These are phyloP conservation scores for Discoglossus pictus DNA, from an alignment of 2,797 vertebrate genomes.

Conservation along the genomic window DNA sequence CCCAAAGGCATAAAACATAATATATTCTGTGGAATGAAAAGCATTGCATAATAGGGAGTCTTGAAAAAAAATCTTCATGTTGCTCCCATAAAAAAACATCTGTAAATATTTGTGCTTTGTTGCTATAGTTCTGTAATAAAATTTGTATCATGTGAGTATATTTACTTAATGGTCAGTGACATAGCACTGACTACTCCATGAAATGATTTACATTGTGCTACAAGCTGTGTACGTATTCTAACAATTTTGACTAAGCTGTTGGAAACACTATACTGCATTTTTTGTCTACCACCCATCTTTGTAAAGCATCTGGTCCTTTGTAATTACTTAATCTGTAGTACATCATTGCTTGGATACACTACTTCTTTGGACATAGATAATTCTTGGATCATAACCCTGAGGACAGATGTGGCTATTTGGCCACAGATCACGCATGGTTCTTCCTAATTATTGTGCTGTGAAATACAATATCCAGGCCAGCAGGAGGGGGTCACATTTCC, in stretches of 20 bases:
- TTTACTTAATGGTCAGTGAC: constrained; percentile 32
- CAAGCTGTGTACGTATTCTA: constrained; percentile 20
- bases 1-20: too few relatives aligned
- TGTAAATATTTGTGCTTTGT: constrained; percentile 45
- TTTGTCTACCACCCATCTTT: constrained; percentile 39
- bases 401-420: constrained; percentile 44
- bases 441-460: not conserved
- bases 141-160: constrained; percentile 28
- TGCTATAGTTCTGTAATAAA: constrained; percentile 39
- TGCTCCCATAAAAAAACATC: constrained; percentile 26
- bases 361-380: constrained; percentile 24
- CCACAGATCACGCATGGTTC: not conserved
- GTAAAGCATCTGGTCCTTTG: constrained; percentile 33
- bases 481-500: too few relatives aligned
- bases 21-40: constrained; percentile 10
- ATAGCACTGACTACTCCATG: constrained; percentile 12
- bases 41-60: too few relatives aligned
- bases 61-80: not conserved
- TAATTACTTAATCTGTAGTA: constrained; percentile 35
- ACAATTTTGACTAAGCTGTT: not conserved
- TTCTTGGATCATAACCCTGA: constrained; percentile 28
- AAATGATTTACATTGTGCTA: constrained; percentile 35
- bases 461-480: not conserved
- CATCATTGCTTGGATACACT: constrained; percentile 47
- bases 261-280: constrained; percentile 23